phyloP scores from a whole-genome alignment of 2,888 invertebrate species.

The Epistrophe eligans region DNA sequence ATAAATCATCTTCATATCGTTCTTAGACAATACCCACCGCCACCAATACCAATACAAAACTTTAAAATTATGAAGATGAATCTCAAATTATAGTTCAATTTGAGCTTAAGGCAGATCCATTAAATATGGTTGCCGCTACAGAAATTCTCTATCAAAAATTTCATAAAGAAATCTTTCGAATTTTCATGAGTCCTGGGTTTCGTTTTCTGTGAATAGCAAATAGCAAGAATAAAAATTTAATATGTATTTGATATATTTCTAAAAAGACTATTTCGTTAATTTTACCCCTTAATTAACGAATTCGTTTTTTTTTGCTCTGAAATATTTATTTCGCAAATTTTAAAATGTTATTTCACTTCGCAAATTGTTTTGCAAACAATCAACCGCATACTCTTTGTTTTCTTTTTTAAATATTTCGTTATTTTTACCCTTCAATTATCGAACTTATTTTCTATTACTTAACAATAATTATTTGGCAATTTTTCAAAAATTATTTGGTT shows the following conservation, averaged over 20 bases:
- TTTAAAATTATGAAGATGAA: not conserved
- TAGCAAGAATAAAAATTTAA: too few relatives aligned
- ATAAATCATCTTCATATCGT: conserved; percentile 11
- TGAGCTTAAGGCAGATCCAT: not conserved
- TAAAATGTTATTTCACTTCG: not conserved
- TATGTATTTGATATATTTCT: not conserved
- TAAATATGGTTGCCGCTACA: not conserved
- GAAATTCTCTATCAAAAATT: not conserved
- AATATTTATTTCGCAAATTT: not conserved
- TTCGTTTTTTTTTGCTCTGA: not conserved
- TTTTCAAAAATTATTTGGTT: too few relatives aligned
- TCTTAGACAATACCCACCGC: not conserved
- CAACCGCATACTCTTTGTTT: too few relatives aligned
- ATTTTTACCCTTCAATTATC: too few relatives aligned
- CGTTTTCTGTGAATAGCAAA: not conserved
- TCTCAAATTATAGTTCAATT: not conserved
- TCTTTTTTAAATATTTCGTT: too few relatives aligned
- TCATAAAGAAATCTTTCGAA: too few relatives aligned
- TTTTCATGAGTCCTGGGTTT: too few relatives aligned
- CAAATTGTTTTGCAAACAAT: not conserved
- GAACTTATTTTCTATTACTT: too few relatives aligned
- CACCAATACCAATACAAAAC: not conserved
- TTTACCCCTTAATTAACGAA: too few relatives aligned
- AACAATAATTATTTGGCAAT: too few relatives aligned
- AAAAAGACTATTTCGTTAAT: not conserved